Conservation (phyloP, 1,140 invertebrate genomes). For the Whitmania pigra region DNA sequence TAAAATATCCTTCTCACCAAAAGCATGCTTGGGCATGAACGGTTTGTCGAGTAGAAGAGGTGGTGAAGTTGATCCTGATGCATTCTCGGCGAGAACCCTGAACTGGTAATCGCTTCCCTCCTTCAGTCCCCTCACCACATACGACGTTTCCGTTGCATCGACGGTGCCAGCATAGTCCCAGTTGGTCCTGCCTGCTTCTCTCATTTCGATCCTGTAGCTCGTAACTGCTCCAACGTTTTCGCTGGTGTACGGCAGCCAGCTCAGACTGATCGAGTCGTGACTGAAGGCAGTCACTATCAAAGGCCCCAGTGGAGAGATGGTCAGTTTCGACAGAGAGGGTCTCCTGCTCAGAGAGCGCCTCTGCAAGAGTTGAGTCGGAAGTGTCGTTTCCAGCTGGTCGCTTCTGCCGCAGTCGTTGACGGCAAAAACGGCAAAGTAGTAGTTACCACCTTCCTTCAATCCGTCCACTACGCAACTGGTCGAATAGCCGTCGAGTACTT, state of each 20-base stretch:
- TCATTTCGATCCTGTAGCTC: slow-evolving; percentile 87
- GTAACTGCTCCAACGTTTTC: slow-evolving; percentile 54
- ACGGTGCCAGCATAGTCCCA: slow-evolving; percentile 60
- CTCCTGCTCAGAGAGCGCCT: slow-evolving; percentile 57
- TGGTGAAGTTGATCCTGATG: slow-evolving; percentile 63
- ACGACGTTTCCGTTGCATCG: slow-evolving; percentile 30
- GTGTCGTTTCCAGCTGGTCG: slow-evolving; percentile 63
- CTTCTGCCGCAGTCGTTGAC: slow-evolving; percentile 88
- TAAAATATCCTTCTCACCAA: background rate
- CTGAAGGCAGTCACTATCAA: slow-evolving; percentile 77
- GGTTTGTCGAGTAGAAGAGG: slow-evolving; percentile 56
- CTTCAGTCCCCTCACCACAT: slow-evolving; percentile 15
- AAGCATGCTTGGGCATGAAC: slow-evolving; percentile 19
- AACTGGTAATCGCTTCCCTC: slow-evolving; percentile 72
- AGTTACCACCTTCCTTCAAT: slow-evolving; percentile 67
- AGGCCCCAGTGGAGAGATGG: slow-evolving; percentile 50
- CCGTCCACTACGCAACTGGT: slow-evolving; percentile 58
- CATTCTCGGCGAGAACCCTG: slow-evolving; percentile 78
- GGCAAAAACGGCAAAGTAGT: slow-evolving; percentile 88
- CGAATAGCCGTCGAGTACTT: slow-evolving; percentile 6
- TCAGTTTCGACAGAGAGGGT: slow-evolving; percentile 52
- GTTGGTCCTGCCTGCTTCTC: slow-evolving; percentile 48
- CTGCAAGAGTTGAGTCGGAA: slow-evolving; percentile 68
- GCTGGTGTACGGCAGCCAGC: slow-evolving; percentile 64
- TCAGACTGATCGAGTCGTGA: slow-evolving; percentile 79